Base-by-base conservation (phyloP, 2,888 invertebrate genomes). In the Lissonota sp. region DNA sequence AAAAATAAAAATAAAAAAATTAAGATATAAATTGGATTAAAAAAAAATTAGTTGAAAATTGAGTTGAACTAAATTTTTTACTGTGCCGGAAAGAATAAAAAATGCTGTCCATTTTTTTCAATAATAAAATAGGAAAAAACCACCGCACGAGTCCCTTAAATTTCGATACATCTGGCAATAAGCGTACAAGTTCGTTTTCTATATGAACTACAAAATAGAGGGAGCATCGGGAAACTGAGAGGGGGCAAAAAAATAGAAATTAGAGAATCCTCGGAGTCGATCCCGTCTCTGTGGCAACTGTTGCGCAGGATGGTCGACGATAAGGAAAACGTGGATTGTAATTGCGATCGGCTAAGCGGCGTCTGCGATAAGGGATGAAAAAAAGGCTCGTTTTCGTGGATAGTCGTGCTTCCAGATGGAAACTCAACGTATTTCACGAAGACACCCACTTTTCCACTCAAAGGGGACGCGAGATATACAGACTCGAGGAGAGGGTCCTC, bases 371-470 rank as follows among this genome's bases (percentile, higher is more conserved):
- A 77, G n/a, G 12, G 46, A 69, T 49, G 10, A 60, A 71, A 66
- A 70, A 75, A 70, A 49, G 37, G 63, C 37, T 7, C 44, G 42
- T 62, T 44, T 7, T 60, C 16, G 8, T 37, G 46, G 58, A 67
- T 70, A 75, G 66, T 75, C 55, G 80, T 67, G 53, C 49, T 67
- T 73, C 83, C 78, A 83, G 75, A 83, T 83, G 83, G 83, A 64
- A 76, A 78, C 71, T 72, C 66, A 26, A 26, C 26, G 49, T 51
- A 12, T 53, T 55, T 14, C 42, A 62, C 49, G 66, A 60, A 74
- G 49, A 81, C 78, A 78, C 74, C 62, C 81, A 78, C 66, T 78
- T 78, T 73, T 60, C 40, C 64, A 76, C 46, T 55, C 55, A 57
- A 70, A 66, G 67, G 66, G 67, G 66, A 72, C 57, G 70, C 66